phyloP scores from a whole-genome alignment of 2,113 vertebrate genomes.

The Proterorhinus semilunaris region DNA sequence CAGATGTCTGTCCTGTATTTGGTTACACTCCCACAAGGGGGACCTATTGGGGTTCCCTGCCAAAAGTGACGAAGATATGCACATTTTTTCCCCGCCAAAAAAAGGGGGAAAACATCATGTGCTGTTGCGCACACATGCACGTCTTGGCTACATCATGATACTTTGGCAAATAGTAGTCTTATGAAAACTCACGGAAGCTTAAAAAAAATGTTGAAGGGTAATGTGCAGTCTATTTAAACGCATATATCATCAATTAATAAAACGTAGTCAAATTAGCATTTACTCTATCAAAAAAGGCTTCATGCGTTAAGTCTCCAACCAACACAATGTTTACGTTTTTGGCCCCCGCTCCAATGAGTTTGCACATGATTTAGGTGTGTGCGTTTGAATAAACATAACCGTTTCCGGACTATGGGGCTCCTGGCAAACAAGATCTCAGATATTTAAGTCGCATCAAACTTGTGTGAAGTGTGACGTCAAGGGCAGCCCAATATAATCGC shows the following conservation, averaged over 20 bases:
- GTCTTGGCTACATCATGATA: neutral
- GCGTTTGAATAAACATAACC: slow-evolving; percentile 6
- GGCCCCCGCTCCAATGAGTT: no score
- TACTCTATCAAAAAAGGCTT: no score
- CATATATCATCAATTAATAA: no score
- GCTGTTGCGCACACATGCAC: neutral
- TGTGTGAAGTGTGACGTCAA: no score
- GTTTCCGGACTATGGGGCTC: neutral
- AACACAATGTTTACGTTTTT: no score
- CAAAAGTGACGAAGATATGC: slow-evolving; percentile 16
- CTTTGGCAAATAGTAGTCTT: no score
- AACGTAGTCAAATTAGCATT: no score
- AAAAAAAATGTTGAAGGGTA: no score
- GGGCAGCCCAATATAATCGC: no score
- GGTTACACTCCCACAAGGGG: slow-evolving; percentile 32
- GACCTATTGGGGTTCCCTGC: slow-evolving; percentile 16
- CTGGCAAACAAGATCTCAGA: neutral
- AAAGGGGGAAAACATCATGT: neutral
- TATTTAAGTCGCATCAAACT: neutral
- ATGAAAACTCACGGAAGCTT: no score
- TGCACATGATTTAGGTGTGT: neutral
- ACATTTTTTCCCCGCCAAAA: slow-evolving; percentile 10
- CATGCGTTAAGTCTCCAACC: no score
- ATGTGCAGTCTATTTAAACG: no score
- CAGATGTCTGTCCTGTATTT: slow-evolving; percentile 65